Base-by-base conservation (phyloP, 2,888 invertebrate species). In the Sturmia bella region DNA sequence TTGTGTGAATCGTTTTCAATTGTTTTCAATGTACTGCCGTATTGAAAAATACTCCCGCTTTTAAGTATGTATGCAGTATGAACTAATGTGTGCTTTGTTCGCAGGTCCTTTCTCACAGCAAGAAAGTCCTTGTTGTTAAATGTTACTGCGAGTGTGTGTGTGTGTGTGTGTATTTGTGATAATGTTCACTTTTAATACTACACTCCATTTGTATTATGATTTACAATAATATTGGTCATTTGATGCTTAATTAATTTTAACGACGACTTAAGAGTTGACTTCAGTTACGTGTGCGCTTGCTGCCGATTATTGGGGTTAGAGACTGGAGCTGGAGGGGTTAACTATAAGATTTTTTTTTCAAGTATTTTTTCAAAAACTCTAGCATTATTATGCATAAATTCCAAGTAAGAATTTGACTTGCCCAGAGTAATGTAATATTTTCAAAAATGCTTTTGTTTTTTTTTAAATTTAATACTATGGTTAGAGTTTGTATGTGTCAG, bases 211-310 rank as follows among this genome's bases (percentile, higher is more conserved):
- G 85, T 84, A 84, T 84, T 86, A 87, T 88, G 88, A 88, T 87
- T 87, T 87, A 87, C 85, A 84, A 57, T 82, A 77, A 85, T 78
- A 66, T 86, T 84, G 86, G 88, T 87, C 86, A 88, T 88, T 88
- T 88, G 88, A 88, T 87, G 88, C 88, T 87, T 88, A 88, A 88
- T 88, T 88, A 88, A 88, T 87, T 88, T 86, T 88, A 88, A 88
- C 87, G 88, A 88, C 86, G 85, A 85, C 85, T 86, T 85, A 84
- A 87, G 84, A 86, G 83, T 85, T 81, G 77, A 73, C 73, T 80
- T 68, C 17, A 73, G 61, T 59, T 75, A n/a, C 41, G 64, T 64
- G 73, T 52, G 39, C 7, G 39, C 41, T 19, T 50, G 21, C 0
- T 11, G 12, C n/a, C n/a, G n/a, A n/a, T n/a, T n/a, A 32, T 7